These are phyloP conservation scores for Ophiothrix spiculata DNA, from an alignment of 35 echinoderm and acorn worm species.

Conservation along the genomic window DNA sequence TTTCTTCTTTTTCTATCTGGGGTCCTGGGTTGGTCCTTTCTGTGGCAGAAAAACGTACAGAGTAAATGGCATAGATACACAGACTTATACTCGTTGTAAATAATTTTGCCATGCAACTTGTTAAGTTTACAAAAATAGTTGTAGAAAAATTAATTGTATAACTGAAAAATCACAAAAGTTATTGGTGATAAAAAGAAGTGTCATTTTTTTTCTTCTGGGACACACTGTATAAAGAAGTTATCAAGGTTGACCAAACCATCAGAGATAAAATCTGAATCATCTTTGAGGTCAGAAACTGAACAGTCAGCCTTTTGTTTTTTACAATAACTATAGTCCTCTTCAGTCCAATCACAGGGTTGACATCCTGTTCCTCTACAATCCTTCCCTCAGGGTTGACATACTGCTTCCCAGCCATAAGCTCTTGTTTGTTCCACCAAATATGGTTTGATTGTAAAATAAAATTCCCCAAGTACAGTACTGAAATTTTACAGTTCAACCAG, in stretches of 20 bases:
- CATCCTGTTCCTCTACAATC: too few species aligned
- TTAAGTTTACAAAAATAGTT: background rate
- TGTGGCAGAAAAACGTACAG: background rate
- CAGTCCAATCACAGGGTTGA: too few species aligned
- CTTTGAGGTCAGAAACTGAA: background rate
- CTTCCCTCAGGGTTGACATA: too few species aligned
- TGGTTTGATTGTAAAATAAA: too few species aligned
- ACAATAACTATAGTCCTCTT: background rate
- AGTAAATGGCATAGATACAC: background rate
- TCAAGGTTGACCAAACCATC: background rate
- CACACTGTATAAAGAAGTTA: background rate
- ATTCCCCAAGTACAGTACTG: too few species aligned
- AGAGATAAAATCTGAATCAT: background rate
- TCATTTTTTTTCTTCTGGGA: background rate
- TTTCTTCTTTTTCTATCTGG: background rate
- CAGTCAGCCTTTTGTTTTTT: conserved; percentile 3
- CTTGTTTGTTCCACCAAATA: too few species aligned
- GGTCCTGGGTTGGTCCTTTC: background rate
- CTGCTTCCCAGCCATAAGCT: too few species aligned
- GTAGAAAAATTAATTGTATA: background rate
- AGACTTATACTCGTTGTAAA: background rate
- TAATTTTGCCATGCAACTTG: background rate
- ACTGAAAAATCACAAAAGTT: background rate
- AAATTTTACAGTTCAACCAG: too few species aligned
- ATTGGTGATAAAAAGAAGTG: background rate